Base-by-base conservation (phyloP, 2,888 invertebrate genomes). In the Fabriciana adippe region DNA sequence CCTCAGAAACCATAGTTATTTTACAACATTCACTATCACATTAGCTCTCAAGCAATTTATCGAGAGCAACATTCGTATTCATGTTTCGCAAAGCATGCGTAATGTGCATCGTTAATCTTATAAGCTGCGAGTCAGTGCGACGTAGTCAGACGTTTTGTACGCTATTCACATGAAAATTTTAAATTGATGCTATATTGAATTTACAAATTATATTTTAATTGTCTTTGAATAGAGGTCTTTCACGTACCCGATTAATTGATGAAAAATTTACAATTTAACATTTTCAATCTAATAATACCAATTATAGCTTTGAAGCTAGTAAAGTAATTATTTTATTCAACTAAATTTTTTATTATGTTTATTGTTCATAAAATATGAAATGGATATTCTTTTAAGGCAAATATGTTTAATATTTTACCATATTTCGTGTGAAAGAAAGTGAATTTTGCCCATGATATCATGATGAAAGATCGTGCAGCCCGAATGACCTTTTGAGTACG, bases 21-120 rank as follows among this genome's bases (percentile, higher is more conserved):
- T 53, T 53, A 66, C 21, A 48, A 61, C 55, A 55, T 61, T 50
- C 56, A 26, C 48, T 45, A 66, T 62, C 64, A 67, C 55, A 67
- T 64, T 51, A 64, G 64, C 61, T 59, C 57, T 53, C 70, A 70
- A 72, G 69, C 77, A 75, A 80, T 83, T 81, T 80, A 81, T 80
- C 78, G 80, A 74, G 67, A 67, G 66, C 74, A 73, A 71, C 72
- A 76, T 76, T 76, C 76, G 78, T 77, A 80, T 78, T 75, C 76
- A 71, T 65, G 72, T 70, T 68, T 76, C 75, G 75, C 72, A 76
- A 78, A 61, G 60, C 67, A 65, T 67, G 41, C 50, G 56, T 56
- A 61, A 64, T 69, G 70, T 56, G 64, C 51, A 16, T 76, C 79
- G 78, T 83, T 81, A 80, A 79, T 82, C 69, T 56, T 66, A 14